Evolutionary conservation across 2,888 invertebrate genomes (phyloP), one percentile per base, ranked within the genome.

Genomic region (Oxytorus armatus): DNA sequence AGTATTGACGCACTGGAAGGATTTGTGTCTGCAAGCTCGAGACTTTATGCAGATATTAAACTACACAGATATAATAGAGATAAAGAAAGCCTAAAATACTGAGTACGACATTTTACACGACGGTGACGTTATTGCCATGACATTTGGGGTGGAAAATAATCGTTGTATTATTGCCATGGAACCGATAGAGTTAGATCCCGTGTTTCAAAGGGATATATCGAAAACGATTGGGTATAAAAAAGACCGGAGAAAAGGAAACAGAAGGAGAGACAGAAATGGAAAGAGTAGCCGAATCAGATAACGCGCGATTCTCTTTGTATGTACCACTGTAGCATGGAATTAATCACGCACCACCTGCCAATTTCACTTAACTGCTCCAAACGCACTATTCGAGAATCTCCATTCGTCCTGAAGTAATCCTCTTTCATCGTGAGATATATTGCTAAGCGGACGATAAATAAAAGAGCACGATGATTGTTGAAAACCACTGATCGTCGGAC

Each of bases 231-330:
- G 21, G 39, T 8, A 29, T 49, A 7, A 36, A 42, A 39, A 7
- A 49, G 16, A 33, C 53, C n/a, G 8, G 44, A 29, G 14, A 42
- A 33, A 53, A 42, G 42, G 10, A 18, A 1, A 21, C 39, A 23
- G 33, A 14, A 21, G 33, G 23, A 11, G 23, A 25, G 51, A 33
- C 18, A 11, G 0, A 59, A 11, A 51, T 36, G n/a, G 51, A 57
- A 42, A 39, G 51, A 57, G 49, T 33, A 70, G 66, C 42, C n/a
- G 47, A 77, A 72, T 72, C 72, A 66, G 33, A 65, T 63, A 72
- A 36, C 72, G 47, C 36, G 51, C 33, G 55, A 63, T 69, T 33
- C 63, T 49, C 42, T 65, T 66, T 23, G 65, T 73, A 25, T 29
- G 21, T 63, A 4, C 18, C 11, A 11, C 65, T 25, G n/a, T 16